Evolutionary conservation across 2,888 invertebrate species (phyloP).

Genomic region (Nyleta sp.): DNA sequence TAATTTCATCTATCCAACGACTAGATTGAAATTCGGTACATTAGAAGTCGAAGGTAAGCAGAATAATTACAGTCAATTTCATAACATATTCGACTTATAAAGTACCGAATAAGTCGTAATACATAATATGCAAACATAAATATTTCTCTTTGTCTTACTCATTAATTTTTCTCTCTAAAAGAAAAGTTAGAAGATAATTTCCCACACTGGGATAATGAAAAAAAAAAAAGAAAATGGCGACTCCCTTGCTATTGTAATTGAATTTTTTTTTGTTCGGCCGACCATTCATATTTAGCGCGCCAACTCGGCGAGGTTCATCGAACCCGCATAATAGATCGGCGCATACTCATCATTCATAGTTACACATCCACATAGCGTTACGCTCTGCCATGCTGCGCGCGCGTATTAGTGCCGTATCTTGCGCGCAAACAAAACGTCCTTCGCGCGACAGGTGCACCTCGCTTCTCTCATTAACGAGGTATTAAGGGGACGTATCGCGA

Average conservation of each 20-base stretch:
- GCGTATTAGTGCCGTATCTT: slow-evolving; percentile 23
- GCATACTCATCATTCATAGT: slow-evolving; percentile 63
- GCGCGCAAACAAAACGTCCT: slow-evolving; percentile 45
- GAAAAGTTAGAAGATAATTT: too few relatives aligned
- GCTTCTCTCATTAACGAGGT: slow-evolving; percentile 35
- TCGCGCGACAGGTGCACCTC: slow-evolving; percentile 44
- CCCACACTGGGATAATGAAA: too few relatives aligned
- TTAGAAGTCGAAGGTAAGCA: too few relatives aligned
- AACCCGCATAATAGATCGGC: slow-evolving; percentile 68
- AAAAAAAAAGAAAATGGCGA: slow-evolving; percentile 21
- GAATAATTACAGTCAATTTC: too few relatives aligned
- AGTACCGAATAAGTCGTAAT: too few relatives aligned
- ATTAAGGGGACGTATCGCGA: slow-evolving; percentile 30
- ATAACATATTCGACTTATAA: too few relatives aligned
- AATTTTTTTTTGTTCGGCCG: slow-evolving; percentile 17
- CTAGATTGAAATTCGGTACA: too few relatives aligned
- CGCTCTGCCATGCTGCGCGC: slow-evolving; percentile 18
- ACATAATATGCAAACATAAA: too few relatives aligned
- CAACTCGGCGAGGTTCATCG: slow-evolving; percentile 62
- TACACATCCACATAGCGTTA: slow-evolving; percentile 25
- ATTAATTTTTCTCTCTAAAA: too few relatives aligned
- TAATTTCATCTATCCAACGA: too few relatives aligned
- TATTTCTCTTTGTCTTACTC: too few relatives aligned
- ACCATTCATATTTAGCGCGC: slow-evolving; percentile 55
- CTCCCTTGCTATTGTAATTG: background rate